Conservation (phyloP, 2,888 invertebrate genomes). For the Torymus texanus region DNA sequence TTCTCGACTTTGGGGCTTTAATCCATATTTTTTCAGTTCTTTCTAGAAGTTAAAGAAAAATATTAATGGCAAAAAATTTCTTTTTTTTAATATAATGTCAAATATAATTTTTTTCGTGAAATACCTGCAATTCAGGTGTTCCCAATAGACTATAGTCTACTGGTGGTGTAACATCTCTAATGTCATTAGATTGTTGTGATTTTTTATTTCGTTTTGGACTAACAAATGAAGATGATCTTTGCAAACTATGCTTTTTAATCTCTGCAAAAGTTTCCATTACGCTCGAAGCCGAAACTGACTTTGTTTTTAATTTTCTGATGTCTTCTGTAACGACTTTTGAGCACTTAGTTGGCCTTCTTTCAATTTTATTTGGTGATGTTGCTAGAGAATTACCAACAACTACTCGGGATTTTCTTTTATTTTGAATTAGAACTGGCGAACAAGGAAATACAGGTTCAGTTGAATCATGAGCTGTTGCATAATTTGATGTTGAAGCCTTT, state of each 20-base stretch:
- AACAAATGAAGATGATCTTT: conserved; percentile 27
- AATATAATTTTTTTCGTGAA: conserved; percentile 13
- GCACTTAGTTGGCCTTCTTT: neutral
- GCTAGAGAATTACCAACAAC: neutral
- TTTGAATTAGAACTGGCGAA: conserved; percentile 42
- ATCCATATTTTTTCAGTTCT: conserved; percentile 77
- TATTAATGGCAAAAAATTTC: conserved; percentile 4
- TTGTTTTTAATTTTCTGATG: conserved; percentile 57
- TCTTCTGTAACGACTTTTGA: neutral
- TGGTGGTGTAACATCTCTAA: conserved; percentile 75
- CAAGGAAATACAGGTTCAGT: neutral
- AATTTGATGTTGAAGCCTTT: neutral
- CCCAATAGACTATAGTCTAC: conserved; percentile 76
- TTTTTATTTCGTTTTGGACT: conserved; percentile 45
- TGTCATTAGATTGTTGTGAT: neutral
- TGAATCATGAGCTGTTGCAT: too few relatives aligned
- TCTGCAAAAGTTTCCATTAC: conserved; percentile 35
- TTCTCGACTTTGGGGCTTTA: conserved; percentile 76
- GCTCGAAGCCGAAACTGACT: conserved; percentile 62
- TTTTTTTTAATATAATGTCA: neutral
- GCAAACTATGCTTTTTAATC: neutral
- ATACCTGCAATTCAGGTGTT: conserved; percentile 77
- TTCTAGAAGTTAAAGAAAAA: conserved; percentile 69
- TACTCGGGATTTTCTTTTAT: conserved; percentile 3
- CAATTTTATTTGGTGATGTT: conserved; percentile 26